Conservation (phyloP, 2,113 vertebrate genomes). For the Taxidea taxus region DNA sequence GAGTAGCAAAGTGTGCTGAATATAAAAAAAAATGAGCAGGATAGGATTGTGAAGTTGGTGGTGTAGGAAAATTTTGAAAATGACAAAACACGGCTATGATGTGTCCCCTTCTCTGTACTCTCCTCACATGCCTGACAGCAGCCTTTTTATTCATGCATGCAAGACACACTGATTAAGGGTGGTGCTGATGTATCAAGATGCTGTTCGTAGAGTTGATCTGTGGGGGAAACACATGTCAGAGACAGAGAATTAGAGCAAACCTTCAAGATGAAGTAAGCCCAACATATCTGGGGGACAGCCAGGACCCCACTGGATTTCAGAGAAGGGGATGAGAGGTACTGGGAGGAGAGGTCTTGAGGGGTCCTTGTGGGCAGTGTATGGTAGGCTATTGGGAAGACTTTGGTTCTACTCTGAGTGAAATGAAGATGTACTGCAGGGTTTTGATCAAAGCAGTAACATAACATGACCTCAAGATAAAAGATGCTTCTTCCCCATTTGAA, state of each 20-base stretch:
- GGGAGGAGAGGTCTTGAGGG: neutral
- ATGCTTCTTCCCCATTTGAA: neutral
- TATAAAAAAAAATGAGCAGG: neutral
- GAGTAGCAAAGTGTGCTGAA: neutral
- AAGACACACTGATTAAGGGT: neutral
- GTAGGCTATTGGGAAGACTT: neutral
- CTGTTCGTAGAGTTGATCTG: neutral
- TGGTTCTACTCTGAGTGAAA: neutral
- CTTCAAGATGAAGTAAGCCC: rapidly evolving
- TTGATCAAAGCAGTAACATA: neutral
- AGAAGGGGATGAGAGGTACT: neutral
- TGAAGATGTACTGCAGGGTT: neutral
- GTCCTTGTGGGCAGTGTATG: rapidly evolving
- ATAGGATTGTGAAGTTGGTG: neutral
- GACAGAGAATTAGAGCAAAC: neutral
- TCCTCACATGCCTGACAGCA: neutral
- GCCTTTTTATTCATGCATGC: neutral
- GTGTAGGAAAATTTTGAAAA: neutral
- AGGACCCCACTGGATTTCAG: neutral
- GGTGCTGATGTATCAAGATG: too few species aligned
- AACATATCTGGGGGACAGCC: rapidly evolving
- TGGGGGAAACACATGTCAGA: neutral
- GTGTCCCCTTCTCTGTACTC: neutral
- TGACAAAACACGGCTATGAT: neutral
- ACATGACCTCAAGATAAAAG: neutral